These are phyloP conservation scores for Trichonephila clavata DNA, from an alignment of 1,140 invertebrate genomes.

Conservation along the genomic window DNA sequence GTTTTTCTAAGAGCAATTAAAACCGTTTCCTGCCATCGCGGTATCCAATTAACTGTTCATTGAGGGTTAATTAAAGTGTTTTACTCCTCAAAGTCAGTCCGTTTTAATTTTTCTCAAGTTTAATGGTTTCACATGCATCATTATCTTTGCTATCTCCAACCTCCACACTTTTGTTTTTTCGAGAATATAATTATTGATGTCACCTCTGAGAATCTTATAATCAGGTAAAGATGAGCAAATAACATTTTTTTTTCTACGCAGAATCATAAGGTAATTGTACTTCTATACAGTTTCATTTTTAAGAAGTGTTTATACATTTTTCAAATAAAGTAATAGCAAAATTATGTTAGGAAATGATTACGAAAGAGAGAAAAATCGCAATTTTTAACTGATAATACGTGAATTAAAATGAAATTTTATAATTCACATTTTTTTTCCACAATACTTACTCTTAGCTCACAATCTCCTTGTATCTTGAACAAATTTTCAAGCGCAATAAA, in stretches of 20 bases:
- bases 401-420: no score
- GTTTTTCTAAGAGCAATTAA: background rate
- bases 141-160: background rate
- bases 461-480: no score
- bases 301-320: no score
- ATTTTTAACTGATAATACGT: no score
- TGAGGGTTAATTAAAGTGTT: background rate
- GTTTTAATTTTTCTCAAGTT: background rate
- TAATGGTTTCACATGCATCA: background rate
- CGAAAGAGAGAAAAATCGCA: no score
- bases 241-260: background rate
- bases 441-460: no score
- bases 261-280: no score
- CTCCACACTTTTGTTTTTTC: background rate
- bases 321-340: no score
- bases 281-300: no score
- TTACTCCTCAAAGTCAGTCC: background rate
- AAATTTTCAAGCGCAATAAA: no score
- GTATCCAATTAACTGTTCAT: constrained; percentile 11
- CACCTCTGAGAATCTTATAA: background rate
- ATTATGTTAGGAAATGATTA: no score
- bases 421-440: no score
- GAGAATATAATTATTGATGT: background rate
- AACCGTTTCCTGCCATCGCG: background rate
- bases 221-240: background rate